Evolutionary conservation across 2,797 vertebrate genomes (phyloP).

Genomic region (Alfaro cultratus): DNA sequence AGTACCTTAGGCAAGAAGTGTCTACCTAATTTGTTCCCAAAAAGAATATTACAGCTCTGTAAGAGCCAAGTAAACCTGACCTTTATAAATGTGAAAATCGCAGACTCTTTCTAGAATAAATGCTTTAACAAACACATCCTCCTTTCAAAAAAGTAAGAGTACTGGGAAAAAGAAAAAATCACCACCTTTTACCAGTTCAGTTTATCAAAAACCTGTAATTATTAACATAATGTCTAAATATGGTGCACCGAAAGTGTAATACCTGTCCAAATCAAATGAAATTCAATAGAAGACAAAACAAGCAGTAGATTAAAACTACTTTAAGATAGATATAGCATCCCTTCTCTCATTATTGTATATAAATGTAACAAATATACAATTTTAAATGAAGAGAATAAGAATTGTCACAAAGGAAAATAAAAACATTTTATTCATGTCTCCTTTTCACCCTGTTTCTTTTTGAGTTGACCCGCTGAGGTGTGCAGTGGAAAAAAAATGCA

Average conservation of each 20-base stretch:
- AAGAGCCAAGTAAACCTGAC: not conserved
- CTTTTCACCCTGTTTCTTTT: not conserved
- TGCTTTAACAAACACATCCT: not conserved
- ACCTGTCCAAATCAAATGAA: not conserved
- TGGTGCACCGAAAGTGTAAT: not conserved
- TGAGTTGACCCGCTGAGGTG: not conserved
- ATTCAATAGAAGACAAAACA: not conserved
- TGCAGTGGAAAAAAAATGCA: constrained; percentile 33
- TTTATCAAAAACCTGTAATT: not conserved
- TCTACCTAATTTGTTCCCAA: not conserved
- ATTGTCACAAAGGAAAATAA: not conserved
- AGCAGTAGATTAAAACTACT: not conserved
- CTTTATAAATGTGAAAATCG: not conserved
- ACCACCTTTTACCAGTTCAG: not conserved
- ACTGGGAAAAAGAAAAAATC: not conserved
- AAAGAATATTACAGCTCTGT: not conserved
- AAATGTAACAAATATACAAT: too few species aligned
- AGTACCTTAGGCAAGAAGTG: not conserved
- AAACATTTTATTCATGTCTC: not conserved
- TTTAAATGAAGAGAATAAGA: too few species aligned
- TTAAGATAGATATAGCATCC: too few species aligned
- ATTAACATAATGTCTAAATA: not conserved
- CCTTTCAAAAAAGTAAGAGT: not conserved
- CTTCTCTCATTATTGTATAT: too few species aligned
- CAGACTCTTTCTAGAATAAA: not conserved